phyloP scores from a whole-genome alignment of 2,888 invertebrate species.

The Panzeria rudis region DNA sequence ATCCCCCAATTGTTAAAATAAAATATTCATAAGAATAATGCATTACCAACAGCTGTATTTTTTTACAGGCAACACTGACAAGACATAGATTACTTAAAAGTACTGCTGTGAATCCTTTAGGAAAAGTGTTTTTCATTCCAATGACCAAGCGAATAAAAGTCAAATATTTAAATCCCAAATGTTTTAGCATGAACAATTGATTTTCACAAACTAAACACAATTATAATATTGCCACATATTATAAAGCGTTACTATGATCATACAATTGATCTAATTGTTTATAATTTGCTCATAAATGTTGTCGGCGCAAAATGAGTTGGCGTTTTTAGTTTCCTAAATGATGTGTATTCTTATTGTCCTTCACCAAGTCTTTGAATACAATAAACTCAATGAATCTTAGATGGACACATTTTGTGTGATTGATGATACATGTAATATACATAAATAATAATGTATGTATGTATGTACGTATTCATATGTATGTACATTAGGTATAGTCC shows the following conservation, averaged over 20 bases:
- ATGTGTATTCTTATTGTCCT: background rate
- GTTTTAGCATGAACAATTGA: slow-evolving; percentile 34
- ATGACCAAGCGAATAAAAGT: slow-evolving; percentile 51
- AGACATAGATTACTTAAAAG: background rate
- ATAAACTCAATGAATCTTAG: background rate
- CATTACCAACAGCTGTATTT: background rate
- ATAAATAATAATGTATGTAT: too few relatives aligned
- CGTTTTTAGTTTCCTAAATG: slow-evolving; percentile 18
- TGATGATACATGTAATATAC: background rate
- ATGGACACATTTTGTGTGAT: slow-evolving; percentile 14
- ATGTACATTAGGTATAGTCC: too few relatives aligned
- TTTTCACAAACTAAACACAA: slow-evolving; percentile 23
- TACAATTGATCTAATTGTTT: slow-evolving; percentile 40
- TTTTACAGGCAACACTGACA: background rate
- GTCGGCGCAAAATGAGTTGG: slow-evolving; percentile 47
- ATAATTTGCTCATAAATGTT: slow-evolving; percentile 50
- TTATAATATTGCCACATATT: slow-evolving; percentile 30
- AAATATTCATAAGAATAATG: background rate
- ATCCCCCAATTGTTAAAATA: too few relatives aligned
- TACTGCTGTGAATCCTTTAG: background rate
- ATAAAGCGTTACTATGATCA: background rate
- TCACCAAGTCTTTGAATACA: background rate
- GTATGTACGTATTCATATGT: too few relatives aligned
- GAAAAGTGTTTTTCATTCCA: slow-evolving; percentile 15
- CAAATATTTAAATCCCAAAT: slow-evolving; percentile 39